Percentiles rank a stretch among this genome's conserved stretches.
These are phyloP conservation scores for Hippopotamus amphibius DNA, from an alignment of 2,113 vertebrate species.

Conservation along the genomic window DNA sequence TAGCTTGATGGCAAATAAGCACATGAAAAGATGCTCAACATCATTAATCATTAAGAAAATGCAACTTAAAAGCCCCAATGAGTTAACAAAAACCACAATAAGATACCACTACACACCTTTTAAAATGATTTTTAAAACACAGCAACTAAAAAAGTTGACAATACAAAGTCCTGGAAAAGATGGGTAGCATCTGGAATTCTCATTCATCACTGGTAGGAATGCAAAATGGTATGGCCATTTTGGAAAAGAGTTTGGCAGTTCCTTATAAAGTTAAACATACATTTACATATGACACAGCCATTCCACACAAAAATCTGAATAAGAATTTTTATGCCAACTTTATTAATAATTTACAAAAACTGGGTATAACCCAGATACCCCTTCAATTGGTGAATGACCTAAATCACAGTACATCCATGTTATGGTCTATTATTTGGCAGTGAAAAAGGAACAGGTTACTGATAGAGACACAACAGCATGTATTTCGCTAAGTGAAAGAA, in stretches of 20 bases:
- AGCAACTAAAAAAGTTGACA: not conserved
- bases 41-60: not conserved
- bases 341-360: conserved; percentile 37
- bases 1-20: not conserved
- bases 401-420: not conserved
- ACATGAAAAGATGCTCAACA: not conserved
- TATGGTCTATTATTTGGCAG: not conserved
- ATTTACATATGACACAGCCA: not conserved
- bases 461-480: not conserved
- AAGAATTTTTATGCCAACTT: conserved; percentile 17
- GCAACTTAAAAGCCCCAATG: not conserved
- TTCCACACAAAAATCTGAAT: conserved; percentile 13
- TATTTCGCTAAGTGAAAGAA: not conserved
- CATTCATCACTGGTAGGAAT: not conserved
- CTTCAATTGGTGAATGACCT: not conserved
- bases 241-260: not conserved
- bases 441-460: not conserved
- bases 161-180: not conserved
- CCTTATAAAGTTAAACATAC: not conserved
- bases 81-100: not conserved
- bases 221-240: not conserved
- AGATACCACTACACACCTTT: not conserved
- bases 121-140: not conserved
- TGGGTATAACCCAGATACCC: not conserved
- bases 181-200: not conserved